Conservation (phyloP, 2,888 invertebrate genomes). For the Caenorhabditis sinica region DNA sequence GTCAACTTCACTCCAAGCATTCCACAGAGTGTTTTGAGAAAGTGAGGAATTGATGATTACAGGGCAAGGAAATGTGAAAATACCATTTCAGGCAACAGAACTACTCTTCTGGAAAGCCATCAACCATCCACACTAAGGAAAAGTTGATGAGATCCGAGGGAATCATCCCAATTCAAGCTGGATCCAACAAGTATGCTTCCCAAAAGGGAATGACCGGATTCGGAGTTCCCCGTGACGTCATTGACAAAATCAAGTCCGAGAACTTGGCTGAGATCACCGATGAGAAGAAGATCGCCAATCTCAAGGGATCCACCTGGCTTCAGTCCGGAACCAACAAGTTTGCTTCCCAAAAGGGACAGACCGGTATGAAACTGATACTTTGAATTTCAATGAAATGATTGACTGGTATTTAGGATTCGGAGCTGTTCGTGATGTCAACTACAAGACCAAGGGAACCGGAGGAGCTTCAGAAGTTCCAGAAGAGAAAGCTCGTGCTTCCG, state of each 20-base stretch:
- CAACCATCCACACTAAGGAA: constrained; percentile 80
- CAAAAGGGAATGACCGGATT: constrained; percentile 83
- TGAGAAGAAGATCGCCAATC: constrained; percentile 81
- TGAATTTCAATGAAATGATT: not conserved
- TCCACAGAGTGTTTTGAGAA: constrained; percentile 71
- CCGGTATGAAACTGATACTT: constrained; percentile 64
- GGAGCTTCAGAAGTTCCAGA: constrained; percentile 83
- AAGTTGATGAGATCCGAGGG: constrained; percentile 82
- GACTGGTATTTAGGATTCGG: constrained; percentile 77
- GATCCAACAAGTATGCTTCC: constrained; percentile 83
- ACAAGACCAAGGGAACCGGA: constrained; percentile 83
- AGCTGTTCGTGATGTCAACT: constrained; percentile 83
- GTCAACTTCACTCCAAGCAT: constrained; percentile 68
- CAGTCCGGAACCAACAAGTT: constrained; percentile 84
- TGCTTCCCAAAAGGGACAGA: constrained; percentile 83
- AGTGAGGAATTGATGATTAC: constrained; percentile 44
- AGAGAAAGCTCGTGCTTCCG: constrained; percentile 83
- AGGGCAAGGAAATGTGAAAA: not conserved
- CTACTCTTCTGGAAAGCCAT: constrained; percentile 82
- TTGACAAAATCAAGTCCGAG: constrained; percentile 83
- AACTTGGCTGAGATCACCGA: constrained; percentile 83
- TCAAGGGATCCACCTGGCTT: constrained; percentile 82
- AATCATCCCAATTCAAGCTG: constrained; percentile 83
- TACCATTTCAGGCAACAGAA: constrained; percentile 76
- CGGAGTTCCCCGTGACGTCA: constrained; percentile 83